Conservation (phyloP, 2,797 vertebrate genomes). For the Cebuella pygmaea region DNA sequence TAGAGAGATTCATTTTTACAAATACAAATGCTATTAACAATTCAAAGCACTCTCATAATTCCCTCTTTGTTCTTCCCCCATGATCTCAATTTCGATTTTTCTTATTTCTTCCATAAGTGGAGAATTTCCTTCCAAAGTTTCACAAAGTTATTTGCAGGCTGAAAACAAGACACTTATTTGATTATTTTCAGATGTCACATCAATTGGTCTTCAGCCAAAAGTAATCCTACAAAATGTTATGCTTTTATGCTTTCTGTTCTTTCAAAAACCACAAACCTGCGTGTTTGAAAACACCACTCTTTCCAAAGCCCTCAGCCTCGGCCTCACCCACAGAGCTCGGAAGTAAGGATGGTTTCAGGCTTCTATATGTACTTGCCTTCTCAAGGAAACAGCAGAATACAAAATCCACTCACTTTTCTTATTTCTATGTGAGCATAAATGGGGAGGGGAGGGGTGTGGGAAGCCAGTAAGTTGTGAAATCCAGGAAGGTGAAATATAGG, state of each 20-base stretch:
- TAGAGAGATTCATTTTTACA: conserved; percentile 75
- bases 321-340: not conserved
- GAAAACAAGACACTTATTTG: conserved; percentile 69
- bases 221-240: conserved; percentile 52
- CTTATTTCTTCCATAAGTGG: conserved; percentile 64
- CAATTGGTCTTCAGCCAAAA: conserved; percentile 59
- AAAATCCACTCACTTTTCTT: not conserved
- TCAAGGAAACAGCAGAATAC: not conserved
- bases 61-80: conserved; percentile 52
- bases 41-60: conserved; percentile 65
- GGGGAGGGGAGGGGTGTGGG: not conserved
- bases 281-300: conserved; percentile 48
- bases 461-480: not conserved
- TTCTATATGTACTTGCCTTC: not conserved
- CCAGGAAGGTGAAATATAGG: not conserved
- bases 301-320: not conserved
- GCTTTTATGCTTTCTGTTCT: conserved; percentile 66
- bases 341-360: not conserved
- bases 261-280: conserved; percentile 73
- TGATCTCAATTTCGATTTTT: conserved; percentile 56
- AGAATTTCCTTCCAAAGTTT: conserved; percentile 73
- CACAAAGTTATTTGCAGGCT: conserved; percentile 66
- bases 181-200: conserved; percentile 68
- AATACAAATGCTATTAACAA: conserved; percentile 76
- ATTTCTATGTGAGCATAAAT: not conserved